Evolutionary conservation across 2,888 invertebrate genomes (phyloP), one percentile per base, ranked within the genome.

Genomic region (Drosophila nr. perissopoda): DNA sequence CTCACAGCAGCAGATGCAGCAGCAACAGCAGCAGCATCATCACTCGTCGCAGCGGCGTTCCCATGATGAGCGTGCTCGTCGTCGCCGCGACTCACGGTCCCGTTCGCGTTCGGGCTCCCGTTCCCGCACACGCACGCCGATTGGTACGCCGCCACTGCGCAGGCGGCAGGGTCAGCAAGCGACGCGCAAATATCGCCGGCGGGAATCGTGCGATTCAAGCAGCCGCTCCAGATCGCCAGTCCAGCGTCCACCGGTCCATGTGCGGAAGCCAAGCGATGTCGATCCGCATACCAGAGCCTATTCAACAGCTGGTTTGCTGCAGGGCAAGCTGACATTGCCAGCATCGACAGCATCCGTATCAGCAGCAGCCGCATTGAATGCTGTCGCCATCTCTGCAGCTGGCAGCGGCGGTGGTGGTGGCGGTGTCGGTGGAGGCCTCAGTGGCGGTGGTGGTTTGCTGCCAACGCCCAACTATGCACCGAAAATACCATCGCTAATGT

Each of bases 401-500:
- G 58, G 58, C 62, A 58, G 34, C 57, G 56, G 29, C 31, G 56
- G 53, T 21, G 65, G 38, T 29, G 76, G n/a, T n/a, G 57, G 57
- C 60, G 58, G 31, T 54, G 57, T 25, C 33, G 56, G 54, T n/a
- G 69, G 46, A 21, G 46, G 25, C 27, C 16, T 16, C 16, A 25
- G 46, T 29, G 76, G 53, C n/a, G 79, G 73, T 46, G 82, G 27
- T 61, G 83, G 70, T 52, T 80, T 79, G 68, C 79, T 83, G 82
- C 85, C 85, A 27, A 85, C 85, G 7, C 84, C 85, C n/a, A 84
- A 70, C 33, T 81, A 79, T 57, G 70, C 79, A 8, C 87, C 88
- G 16, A 84, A 90, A 54, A 89, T 87, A 76, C 87, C 87, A 46
- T 79, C 91, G 21, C 74, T 91, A 27, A 79, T 92, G 69, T 83